Percentiles rank a stretch among this genome's conserved stretches.
Evolutionary conservation across 2,888 invertebrate genomes (phyloP).

Genomic region (Chrysodeixis includens): DNA sequence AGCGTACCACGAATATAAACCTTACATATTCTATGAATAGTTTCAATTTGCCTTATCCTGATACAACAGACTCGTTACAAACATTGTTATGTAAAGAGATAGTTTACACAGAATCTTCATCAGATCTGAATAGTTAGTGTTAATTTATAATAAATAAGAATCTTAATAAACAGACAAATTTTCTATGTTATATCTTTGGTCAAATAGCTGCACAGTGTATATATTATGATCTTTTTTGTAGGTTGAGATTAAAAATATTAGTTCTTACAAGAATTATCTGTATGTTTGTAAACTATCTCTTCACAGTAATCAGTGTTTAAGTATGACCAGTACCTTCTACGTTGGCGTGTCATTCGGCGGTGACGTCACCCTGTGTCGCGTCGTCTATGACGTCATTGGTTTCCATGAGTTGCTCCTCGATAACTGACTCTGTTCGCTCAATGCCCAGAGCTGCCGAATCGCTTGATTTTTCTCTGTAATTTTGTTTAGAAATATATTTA

Average conservation of each 20-base stretch:
- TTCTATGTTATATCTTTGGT: conserved; percentile 17
- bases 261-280: background rate
- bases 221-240: background rate
- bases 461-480: conserved; percentile 70
- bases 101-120: conserved; percentile 17
- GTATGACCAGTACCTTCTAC: conserved; percentile 11
- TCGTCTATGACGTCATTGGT: conserved; percentile 44
- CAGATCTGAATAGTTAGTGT: background rate
- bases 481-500: too few species aligned
- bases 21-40: conserved; percentile 47
- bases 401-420: conserved; percentile 66
- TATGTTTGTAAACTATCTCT: conserved; percentile 43
- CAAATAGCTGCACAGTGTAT: conserved; percentile 29
- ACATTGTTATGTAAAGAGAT: conserved; percentile 32
- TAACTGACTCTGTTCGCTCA: conserved; percentile 81
- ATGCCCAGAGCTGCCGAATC: conserved; percentile 75
- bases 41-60: conserved; percentile 51
- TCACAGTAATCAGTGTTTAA: conserved; percentile 18
- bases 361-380: conserved; percentile 59
- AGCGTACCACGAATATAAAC: conserved; percentile 53
- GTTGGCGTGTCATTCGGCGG: conserved; percentile 70
- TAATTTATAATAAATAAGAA: background rate
- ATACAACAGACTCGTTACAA: conserved; percentile 24
- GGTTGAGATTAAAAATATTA: background rate
- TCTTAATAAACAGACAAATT: background rate